Percentiles rank a stretch among this genome's conserved stretches.
Conservation (phyloP, 30 jellyfish, hydroid and myxozoan species). For the Haliclystus octoradiatus region DNA sequence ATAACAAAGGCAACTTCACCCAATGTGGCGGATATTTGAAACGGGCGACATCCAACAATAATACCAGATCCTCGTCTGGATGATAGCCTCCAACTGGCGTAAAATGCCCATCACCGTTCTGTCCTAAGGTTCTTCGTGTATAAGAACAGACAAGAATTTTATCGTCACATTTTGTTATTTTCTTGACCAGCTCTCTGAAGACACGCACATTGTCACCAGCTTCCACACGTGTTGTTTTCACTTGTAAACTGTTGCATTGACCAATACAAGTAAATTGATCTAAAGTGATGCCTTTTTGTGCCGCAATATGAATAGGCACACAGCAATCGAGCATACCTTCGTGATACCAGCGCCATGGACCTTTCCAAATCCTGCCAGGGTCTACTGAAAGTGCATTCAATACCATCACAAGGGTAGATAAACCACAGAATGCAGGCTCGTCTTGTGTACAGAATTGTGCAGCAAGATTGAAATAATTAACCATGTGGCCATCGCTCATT, state of each 20-base stretch:
- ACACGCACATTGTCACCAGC: slow-evolving; percentile 24
- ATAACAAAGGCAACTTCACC: slow-evolving; percentile 46
- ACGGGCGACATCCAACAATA: slow-evolving; percentile 68
- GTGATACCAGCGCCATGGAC: slow-evolving; percentile 87
- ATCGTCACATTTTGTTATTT: slow-evolving; percentile 24
- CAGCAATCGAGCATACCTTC: slow-evolving; percentile 86
- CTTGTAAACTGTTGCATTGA: slow-evolving; percentile 47
- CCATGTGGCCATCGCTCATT: slow-evolving; percentile 43
- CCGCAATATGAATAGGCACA: slow-evolving; percentile 47
- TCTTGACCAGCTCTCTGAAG: slow-evolving; percentile 39
- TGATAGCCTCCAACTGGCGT: slow-evolving; percentile 79
- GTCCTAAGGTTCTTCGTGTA: slow-evolving; percentile 44
- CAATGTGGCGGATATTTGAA: slow-evolving; percentile 90
- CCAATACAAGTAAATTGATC: slow-evolving; percentile 73
- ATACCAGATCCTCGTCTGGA: slow-evolving; percentile 54
- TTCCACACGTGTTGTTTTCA: slow-evolving; percentile 33
- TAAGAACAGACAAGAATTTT: slow-evolving; percentile 41
- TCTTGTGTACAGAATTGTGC: slow-evolving; percentile 80
- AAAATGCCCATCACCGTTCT: slow-evolving; percentile 83
- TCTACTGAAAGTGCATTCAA: slow-evolving; percentile 64
- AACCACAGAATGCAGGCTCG: slow-evolving; percentile 89
- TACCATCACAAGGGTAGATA: slow-evolving; percentile 79
- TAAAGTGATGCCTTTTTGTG: slow-evolving; percentile 59
- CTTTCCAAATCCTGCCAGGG: slow-evolving; percentile 77
- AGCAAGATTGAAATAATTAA: slow-evolving; percentile 56